Evolutionary conservation across 2,888 invertebrate species (phyloP), one percentile per base, ranked within the genome.

Genomic region (Xanthia togata): DNA sequence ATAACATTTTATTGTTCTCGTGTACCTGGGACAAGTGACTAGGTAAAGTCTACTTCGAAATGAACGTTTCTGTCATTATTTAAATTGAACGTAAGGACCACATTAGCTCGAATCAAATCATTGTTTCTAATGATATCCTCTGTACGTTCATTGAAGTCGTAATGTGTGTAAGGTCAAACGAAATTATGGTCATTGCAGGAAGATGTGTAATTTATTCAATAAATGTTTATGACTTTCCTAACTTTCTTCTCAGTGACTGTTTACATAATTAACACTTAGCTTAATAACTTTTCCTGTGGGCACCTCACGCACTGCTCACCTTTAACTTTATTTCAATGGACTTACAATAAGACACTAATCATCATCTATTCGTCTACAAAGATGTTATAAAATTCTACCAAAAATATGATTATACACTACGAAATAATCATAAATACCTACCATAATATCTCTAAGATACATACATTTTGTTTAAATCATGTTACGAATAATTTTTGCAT

Each of bases 91-190:
- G 44, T 82, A 84, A 79, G 80, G 77, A 76, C 63, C 69, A 76
- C 53, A 82, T 82, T 82, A 84, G 71, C 76, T 64, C 73, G 78
- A 63, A 84, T 81, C 79, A 73, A 79, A 74, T 79, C 59, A 78
- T 79, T 87, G 76, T 65, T n/a, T 80, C 67, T 85, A 87, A 82
- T 86, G 82, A 70, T 76, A 85, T 81, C 81, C 76, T 80, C 75
- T 23, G 53, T 70, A 59, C 67, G 59, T 70, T 68, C 62, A 60
- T 82, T 79, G 75, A 62, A 63, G 62, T 73, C 38, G 31, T 74
- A 73, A 76, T 47, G 79, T 81, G 79, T 70, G 60, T 74, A 71
- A 84, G 86, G 81, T 85, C 83, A 78, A 78, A 79, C 63, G 31
- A 71, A 85, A 83, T 87, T 77, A 84, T 77, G 59, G 38, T 68